These are phyloP conservation scores for Salmo trutta DNA, from an alignment of 2,797 vertebrate species.

Conservation along the genomic window DNA sequence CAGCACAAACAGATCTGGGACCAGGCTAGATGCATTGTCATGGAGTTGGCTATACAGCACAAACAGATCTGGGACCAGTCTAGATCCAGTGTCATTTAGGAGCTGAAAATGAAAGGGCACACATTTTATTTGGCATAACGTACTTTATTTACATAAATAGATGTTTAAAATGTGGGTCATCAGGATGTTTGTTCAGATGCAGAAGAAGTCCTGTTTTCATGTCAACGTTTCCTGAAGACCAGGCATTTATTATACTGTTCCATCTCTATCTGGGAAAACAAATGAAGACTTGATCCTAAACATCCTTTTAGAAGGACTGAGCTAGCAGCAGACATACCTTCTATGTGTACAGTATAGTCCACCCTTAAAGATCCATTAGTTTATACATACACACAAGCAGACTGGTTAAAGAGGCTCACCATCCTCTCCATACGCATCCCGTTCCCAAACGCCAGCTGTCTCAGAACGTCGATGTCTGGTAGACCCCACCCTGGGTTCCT, in stretches of 20 bases:
- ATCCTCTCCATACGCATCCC: slow-evolving; percentile 72
- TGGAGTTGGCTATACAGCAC: too few species aligned
- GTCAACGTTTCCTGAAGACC: slow-evolving; percentile 70
- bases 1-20: too few species aligned
- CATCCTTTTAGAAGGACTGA: too few species aligned
- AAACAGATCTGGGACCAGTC: too few species aligned
- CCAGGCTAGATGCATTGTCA: too few species aligned
- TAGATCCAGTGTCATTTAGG: too few species aligned
- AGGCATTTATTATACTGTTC: slow-evolving; percentile 76
- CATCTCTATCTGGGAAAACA: slow-evolving; percentile 72
- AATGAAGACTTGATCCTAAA: not conserved
- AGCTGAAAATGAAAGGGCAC: not conserved
- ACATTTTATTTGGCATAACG: too few species aligned
- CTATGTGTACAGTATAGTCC: not conserved
- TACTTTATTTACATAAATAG: not conserved
- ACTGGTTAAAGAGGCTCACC: slow-evolving; percentile 50
- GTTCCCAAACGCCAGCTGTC: slow-evolving; percentile 69
- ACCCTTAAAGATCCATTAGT: not conserved
- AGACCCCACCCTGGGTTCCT: slow-evolving; percentile 80
- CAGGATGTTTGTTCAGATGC: not conserved
- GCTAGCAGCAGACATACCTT: too few species aligned
- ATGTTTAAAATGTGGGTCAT: not conserved
- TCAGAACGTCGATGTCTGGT: slow-evolving; percentile 74
- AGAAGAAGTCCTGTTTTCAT: not conserved
- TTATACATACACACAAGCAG: too few species aligned